Base-by-base conservation (phyloP, 2,113 vertebrate species). In the Motacilla tschutschensis region DNA sequence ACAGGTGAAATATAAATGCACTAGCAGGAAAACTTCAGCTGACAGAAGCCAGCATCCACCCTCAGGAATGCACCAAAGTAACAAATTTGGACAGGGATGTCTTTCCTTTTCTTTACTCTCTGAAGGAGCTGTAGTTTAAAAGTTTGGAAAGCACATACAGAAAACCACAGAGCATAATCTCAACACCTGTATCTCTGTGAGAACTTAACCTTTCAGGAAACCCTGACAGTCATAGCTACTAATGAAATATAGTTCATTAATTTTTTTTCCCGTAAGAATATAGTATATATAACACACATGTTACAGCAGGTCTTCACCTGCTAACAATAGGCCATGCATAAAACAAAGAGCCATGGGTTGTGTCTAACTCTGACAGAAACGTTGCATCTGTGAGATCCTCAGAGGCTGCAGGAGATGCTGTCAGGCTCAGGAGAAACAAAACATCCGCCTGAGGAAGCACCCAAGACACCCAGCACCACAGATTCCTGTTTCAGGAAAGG, bases 381-480 rank as follows among this genome's bases (percentile, higher is more conserved):
- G 5, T 5, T 28, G 40, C 35, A 24, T 22, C 58, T 81, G 14
- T 50, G 12, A 46, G 38, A 40, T 19, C 20, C n/a, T 16, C 40
- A 62, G 63, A 31, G 44, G 25, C 43, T 76, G 21, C 22, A 60
- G 53, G 43, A 91, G 50, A 31, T 54, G 17, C 26, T 40, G 12
- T 26, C 55, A 54, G n/a, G 35, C 54, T 74, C 35, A 41, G 35
- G 46, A 25, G 14, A 81, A 81, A 72, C 2, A 18, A 65, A 79
- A 5, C 8, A 12, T 41, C 43, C 51, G 44, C 22, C 25, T 59
- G 70, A 22, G 50, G 50, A 75, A 65, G 14, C 24, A 36, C 10
- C 21, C 0, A 1, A 58, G 33, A 50, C 24, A 36, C 17, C 3
- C 8, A 58, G 21, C 10, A 38, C 3, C 47, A 54, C 7, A 54